These are phyloP conservation scores for Eudasyphora cyanicolor DNA, from an alignment of 2,888 invertebrate genomes.

Conservation along the genomic window DNA sequence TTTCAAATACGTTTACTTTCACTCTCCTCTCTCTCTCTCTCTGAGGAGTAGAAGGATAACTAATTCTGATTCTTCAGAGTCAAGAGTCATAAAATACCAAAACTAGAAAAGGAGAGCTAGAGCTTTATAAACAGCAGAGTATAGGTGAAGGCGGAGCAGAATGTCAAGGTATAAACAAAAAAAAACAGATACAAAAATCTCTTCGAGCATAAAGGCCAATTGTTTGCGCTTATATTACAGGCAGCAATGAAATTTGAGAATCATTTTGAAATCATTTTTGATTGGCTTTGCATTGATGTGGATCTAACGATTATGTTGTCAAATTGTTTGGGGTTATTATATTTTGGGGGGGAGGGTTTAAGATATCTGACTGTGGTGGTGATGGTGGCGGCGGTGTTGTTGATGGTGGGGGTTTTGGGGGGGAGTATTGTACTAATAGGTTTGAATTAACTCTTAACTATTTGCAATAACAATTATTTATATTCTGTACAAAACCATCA, in stretches of 20 bases:
- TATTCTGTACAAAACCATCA: too few relatives aligned
- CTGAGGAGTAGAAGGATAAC: neutral
- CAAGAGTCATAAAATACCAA: neutral
- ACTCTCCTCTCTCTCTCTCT: neutral
- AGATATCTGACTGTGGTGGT: constrained; percentile 20
- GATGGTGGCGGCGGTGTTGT: constrained; percentile 38
- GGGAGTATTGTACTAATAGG: too few relatives aligned
- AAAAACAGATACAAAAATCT: neutral
- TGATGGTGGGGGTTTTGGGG: constrained; percentile 17
- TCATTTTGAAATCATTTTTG: constrained; percentile 11
- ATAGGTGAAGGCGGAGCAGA: neutral
- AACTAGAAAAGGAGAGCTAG: neutral
- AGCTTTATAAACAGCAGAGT: constrained; percentile 21
- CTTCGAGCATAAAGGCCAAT: constrained; percentile 56
- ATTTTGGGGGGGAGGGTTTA: neutral
- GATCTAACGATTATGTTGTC: neutral
- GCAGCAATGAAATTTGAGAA: constrained; percentile 53
- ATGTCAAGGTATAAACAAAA: too few relatives aligned
- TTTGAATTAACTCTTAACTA: constrained; percentile 2
- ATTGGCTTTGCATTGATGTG: neutral
- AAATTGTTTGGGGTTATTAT: neutral
- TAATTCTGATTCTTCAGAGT: neutral
- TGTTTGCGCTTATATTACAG: constrained; percentile 61
- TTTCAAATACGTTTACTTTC: too few relatives aligned
- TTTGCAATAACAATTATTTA: neutral